phyloP scores from a whole-genome alignment of 2,113 vertebrate species.

The Hirundichthys speculiger region DNA sequence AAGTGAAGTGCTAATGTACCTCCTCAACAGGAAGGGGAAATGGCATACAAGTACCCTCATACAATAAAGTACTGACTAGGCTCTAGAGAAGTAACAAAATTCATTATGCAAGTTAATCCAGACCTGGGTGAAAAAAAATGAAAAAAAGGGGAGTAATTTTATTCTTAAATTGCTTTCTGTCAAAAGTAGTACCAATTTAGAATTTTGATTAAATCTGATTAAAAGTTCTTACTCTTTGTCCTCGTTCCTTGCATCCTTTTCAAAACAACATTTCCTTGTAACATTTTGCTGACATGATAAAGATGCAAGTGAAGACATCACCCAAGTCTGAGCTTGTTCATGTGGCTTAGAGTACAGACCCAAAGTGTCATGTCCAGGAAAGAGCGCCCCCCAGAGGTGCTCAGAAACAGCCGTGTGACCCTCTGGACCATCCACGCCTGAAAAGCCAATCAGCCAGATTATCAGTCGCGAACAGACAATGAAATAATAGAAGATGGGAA shows the following conservation, averaged over 20 bases:
- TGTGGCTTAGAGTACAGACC: slow-evolving; percentile 67
- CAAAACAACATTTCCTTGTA: neutral
- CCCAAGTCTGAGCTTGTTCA: slow-evolving; percentile 48
- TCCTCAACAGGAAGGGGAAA: slow-evolving; percentile 9
- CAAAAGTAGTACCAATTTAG: neutral
- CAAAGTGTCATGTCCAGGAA: slow-evolving; percentile 68
- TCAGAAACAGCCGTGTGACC: slow-evolving; percentile 57
- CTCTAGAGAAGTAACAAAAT: slow-evolving; percentile 4
- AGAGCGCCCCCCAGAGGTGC: slow-evolving; percentile 71
- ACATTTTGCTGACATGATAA: slow-evolving; percentile 16
- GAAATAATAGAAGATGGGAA: neutral
- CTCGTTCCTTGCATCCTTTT: slow-evolving; percentile 27
- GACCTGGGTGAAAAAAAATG: slow-evolving; percentile 53
- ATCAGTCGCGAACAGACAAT: slow-evolving; percentile 17
- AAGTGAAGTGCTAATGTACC: slow-evolving; percentile 16
- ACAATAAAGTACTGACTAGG: slow-evolving; percentile 1
- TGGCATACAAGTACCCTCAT: neutral
- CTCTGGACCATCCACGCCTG: slow-evolving; percentile 66
- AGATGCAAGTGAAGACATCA: slow-evolving; percentile 46
- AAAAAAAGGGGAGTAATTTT: neutral
- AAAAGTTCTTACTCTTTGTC: neutral
- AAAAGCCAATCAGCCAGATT: slow-evolving; percentile 57
- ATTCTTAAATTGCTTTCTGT: neutral
- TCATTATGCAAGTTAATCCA: slow-evolving; percentile 18
- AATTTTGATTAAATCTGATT: neutral